Evolutionary conservation across 2,113 vertebrate genomes (phyloP), one percentile per base, ranked within the genome.

Genomic region (Cyphomyrus discorhynchus): DNA sequence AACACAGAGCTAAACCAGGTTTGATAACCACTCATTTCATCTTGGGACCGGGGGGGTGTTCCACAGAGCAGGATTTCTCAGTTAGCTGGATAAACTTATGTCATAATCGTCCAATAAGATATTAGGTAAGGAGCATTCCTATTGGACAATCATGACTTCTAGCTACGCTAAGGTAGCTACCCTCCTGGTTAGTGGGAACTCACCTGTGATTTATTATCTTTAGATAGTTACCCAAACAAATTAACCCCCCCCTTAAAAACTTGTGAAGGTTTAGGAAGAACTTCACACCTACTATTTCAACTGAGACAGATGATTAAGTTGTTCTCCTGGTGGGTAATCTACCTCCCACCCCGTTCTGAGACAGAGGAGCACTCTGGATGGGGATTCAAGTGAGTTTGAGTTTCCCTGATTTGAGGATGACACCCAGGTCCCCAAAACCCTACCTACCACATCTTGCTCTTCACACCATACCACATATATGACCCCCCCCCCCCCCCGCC

Each of bases 361-460:
- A 66, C 9, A 11, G 58, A 66, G 8, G 1, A 10, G n/a, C 24
- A 66, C n/a, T n/a, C n/a, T 58, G 53, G 19, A 58, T 58, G 53
- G 21, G 17, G 5, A n/a, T 62, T 27, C 24, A 62, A 62, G 58
- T 0, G 58, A n/a, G 24, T 66, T 11, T 66, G n/a, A 27, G 58
- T 27, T 8, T 27, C 58, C n/a, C 58, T 66, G 58, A 27, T 66
- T 10, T 9, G 24, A 62, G n/a, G 58, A 66, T 27, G 9, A 3
- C 90, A 87, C 66, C 88, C 77, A 39, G 62, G 86, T 24, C 91
- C 92, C 93, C 74, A 94, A 92, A 90, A 89, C 86, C 52, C 52
- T 53, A 24, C 91, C 88, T 50, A 87, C 94, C 92, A 93, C 92
- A 62, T 93, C 92, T 19, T 53, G 52, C 93, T 89, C 50, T 42